A percentile compares a stretch with the other conserved stretches of the same genome.
These are phyloP conservation scores for Neuroscelio doddi DNA, from an alignment of 2,888 invertebrate genomes.

Conservation along the genomic window DNA sequence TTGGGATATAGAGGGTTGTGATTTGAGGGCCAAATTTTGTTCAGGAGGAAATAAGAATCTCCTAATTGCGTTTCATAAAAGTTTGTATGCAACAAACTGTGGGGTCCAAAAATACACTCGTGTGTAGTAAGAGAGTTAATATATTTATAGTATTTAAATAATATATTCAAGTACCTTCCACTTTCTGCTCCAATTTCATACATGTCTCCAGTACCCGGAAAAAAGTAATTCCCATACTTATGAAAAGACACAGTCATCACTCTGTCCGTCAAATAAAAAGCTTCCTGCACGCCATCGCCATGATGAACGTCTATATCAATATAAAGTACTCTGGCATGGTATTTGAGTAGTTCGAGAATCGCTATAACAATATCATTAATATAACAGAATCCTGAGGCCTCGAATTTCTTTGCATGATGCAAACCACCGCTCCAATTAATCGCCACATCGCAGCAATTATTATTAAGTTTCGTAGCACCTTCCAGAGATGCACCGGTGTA, in stretches of 20 bases:
- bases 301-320: slow-evolving; percentile 99
- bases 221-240: slow-evolving; percentile 98
- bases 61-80: too few relatives aligned
- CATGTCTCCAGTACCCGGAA: slow-evolving; percentile 99
- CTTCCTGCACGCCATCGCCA: slow-evolving; percentile 97
- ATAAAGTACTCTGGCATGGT: slow-evolving; percentile 94
- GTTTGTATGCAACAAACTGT: not conserved
- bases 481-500: slow-evolving; percentile 98
- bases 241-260: slow-evolving; percentile 99
- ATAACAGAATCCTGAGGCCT: slow-evolving; percentile 99
- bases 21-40: too few relatives aligned
- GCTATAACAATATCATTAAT: slow-evolving; percentile 99
- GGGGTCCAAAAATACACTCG: too few relatives aligned
- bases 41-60: too few relatives aligned
- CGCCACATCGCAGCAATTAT: slow-evolving; percentile 96
- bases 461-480: slow-evolving; percentile 96
- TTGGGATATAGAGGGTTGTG: too few relatives aligned
- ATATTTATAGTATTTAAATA: not conserved
- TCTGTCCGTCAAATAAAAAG: slow-evolving; percentile 96
- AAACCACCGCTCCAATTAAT: slow-evolving; percentile 99
- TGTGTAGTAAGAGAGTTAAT: too few relatives aligned
- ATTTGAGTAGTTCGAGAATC: slow-evolving; percentile 94
- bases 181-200: slow-evolving; percentile 97
- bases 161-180: slow-evolving; percentile 75
- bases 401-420: slow-evolving; percentile 99